Base-by-base conservation (phyloP, 2,797 vertebrate genomes). In the Chelon labrosus region DNA sequence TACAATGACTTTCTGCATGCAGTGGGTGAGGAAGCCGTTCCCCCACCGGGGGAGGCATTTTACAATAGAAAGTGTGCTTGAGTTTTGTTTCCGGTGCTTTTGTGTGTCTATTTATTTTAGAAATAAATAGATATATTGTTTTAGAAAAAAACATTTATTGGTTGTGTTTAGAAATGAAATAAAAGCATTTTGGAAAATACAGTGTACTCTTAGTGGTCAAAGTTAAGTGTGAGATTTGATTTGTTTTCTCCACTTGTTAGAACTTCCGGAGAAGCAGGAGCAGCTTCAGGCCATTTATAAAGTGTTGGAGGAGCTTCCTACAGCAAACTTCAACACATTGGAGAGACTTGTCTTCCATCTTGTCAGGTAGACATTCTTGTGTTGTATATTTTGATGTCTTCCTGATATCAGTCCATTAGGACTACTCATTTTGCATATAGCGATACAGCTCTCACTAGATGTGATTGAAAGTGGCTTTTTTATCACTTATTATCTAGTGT, bases 291-390 rank as follows among this genome's bases (percentile, higher is more conserved):
- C 97, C 82, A 93, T 98, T 80, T 99, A 99, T 73, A 95, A 95
- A 35, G 90, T 95, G 42, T 89, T 99, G 52, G 97, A 98, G 10
- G 96, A 97, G 84, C 96, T 99, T 55, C 97, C 98, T 0, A 76
- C 92, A 1, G 94, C 96, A 75, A 96, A 97, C 91, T 97, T 95
- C 67, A 96, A 90, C 78, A 96, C 96, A 1, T 83, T 99, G 89
- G 97, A 99, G 91, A 93, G 98, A 58, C 96, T 99, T 0, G 80
- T 99, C 89, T 99, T 99, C 88, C 98, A 99, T 75, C 96, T 99
- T 0, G 98, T 99, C 92, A 96, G 96, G 98, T 97, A 93, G 86
- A 39, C 4, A 42, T 16, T 57, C 11, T 27, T 5, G 6, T 14
- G 31, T 19, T 25, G 2, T 47, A 0, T 59, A 16, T 56, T 65